Percentiles rank a stretch among this genome's conserved stretches.
Evolutionary conservation across 1,140 invertebrate species (phyloP).

Genomic region (Ephestia elutella): DNA sequence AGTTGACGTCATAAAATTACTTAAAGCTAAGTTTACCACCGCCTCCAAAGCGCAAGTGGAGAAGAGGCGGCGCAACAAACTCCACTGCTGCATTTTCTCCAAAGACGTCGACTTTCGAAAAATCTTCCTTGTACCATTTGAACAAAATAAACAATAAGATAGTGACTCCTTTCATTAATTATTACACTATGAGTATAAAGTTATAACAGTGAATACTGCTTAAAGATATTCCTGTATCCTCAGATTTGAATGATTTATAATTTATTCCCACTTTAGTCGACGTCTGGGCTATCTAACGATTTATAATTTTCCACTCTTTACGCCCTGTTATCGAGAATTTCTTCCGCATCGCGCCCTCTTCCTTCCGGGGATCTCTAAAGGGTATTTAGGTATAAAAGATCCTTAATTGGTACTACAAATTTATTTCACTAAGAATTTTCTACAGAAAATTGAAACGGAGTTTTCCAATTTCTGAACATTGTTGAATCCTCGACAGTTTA

Average conservation of each 20-base stretch:
- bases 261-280: constrained; percentile 28
- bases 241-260: constrained; percentile 25
- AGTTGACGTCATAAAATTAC: too few species aligned
- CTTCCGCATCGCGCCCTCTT: constrained; percentile 60
- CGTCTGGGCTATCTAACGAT: constrained; percentile 47
- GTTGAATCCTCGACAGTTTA: neutral
- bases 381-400: constrained; percentile 61
- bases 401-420: constrained; percentile 61
- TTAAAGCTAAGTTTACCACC: too few species aligned
- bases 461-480: neutral
- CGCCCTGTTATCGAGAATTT: constrained; percentile 61
- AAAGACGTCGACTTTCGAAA: too few species aligned
- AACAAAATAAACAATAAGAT: too few species aligned
- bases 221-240: constrained; percentile 14
- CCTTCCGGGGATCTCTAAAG: constrained; percentile 54
- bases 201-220: neutral
- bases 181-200: too few species aligned
- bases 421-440: constrained; percentile 49
- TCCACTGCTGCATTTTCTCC: neutral
- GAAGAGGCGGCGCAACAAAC: neutral
- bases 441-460: constrained; percentile 25
- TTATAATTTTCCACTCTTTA: constrained; percentile 63
- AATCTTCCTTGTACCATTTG: too few species aligned
- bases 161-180: too few species aligned
- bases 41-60: too few species aligned